These are phyloP conservation scores for Deroptyus accipitrinus DNA, from an alignment of 2,113 vertebrate genomes.

Conservation along the genomic window DNA sequence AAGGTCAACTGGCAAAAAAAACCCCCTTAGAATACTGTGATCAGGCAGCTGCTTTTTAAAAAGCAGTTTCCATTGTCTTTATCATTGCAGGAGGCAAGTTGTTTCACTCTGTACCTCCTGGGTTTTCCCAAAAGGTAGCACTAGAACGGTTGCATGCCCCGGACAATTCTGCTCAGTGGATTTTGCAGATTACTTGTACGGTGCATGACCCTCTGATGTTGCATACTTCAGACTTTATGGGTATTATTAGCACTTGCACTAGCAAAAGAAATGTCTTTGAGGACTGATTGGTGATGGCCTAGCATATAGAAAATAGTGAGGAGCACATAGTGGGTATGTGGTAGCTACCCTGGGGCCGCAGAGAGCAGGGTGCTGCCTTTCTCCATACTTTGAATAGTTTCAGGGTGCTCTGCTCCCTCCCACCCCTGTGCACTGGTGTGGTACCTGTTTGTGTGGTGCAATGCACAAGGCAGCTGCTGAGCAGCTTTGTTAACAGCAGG, in stretches of 20 bases:
- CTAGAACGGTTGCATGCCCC: slow-evolving; percentile 28
- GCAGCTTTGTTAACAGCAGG: fast-evolving
- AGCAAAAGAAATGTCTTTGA: neutral
- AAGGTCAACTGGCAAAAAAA: neutral
- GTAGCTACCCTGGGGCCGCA: fast-evolving
- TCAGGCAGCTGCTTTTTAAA: slow-evolving; percentile 21
- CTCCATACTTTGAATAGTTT: neutral
- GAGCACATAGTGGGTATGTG: fast-evolving
- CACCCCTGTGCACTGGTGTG: fast-evolving
- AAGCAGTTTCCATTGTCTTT: neutral
- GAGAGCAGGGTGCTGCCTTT: neutral
- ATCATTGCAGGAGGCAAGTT: neutral
- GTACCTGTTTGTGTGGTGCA: neutral
- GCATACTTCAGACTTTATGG: neutral
- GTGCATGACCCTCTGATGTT: slow-evolving; percentile 14
- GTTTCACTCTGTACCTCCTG: slow-evolving; percentile 55
- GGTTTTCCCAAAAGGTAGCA: slow-evolving; percentile 47
- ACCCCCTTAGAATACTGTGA: slow-evolving; percentile 20
- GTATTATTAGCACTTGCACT: neutral
- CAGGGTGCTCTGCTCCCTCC: neutral
- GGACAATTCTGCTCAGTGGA: slow-evolving; percentile 26
- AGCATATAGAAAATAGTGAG: neutral
- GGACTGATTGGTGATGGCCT: neutral
- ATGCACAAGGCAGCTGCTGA: neutral
- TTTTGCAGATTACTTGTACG: neutral